Conservation (phyloP, 2,113 vertebrate genomes). For the Rynchops niger region DNA sequence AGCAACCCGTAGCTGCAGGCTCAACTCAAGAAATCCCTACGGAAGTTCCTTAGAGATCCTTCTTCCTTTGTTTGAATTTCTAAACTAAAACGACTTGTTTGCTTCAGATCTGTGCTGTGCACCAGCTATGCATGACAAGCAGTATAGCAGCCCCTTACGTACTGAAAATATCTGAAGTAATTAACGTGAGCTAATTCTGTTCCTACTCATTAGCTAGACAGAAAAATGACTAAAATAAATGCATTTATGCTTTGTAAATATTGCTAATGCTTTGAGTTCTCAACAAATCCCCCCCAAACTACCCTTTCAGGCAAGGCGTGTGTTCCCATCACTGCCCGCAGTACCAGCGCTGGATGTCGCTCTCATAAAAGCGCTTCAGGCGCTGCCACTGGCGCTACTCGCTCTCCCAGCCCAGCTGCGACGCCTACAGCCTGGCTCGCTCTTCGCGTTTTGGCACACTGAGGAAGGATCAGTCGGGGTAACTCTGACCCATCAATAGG, state of each 20-base stretch:
- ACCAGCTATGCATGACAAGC: not conserved
- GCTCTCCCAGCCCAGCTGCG: not conserved
- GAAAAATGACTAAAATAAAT: not conserved
- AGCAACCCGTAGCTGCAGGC: not conserved
- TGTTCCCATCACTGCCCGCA: accelerated
- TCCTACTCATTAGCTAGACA: not conserved
- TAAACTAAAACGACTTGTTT: accelerated
- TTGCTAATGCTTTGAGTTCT: not conserved
- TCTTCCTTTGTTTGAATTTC: not conserved
- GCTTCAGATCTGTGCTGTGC: not conserved
- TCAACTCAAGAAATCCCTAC: not conserved
- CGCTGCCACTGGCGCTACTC: not conserved
- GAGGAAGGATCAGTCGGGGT: not conserved
- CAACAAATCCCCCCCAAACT: not conserved
- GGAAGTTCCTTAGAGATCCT: not conserved
- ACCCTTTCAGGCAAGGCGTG: not conserved
- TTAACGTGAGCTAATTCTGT: not conserved
- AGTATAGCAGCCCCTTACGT: not conserved
- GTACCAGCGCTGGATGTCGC: no score
- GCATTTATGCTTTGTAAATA: not conserved
- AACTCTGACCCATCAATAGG: not conserved
- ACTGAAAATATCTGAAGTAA: not conserved
- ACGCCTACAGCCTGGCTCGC: not conserved
- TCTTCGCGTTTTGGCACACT: accelerated
- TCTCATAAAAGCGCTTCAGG: not conserved